phyloP scores from a whole-genome alignment of 2,797 vertebrate genomes.

The Hippopotamyrus pictus region DNA sequence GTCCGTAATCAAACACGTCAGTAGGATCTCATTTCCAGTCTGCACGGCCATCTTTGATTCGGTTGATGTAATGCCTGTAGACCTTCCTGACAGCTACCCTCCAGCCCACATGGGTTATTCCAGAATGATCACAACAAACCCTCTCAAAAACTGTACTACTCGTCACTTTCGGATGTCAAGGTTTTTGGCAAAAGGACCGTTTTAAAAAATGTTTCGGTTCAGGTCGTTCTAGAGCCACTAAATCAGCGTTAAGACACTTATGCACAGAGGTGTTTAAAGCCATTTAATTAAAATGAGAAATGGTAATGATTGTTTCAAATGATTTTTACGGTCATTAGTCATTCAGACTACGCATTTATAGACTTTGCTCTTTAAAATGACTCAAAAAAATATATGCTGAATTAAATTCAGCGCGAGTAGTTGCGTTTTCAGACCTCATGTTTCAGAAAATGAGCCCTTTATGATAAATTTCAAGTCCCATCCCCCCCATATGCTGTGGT shows the following conservation, averaged over 20 bases:
- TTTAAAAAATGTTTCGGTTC: neutral
- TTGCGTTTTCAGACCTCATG: neutral
- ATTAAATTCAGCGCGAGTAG: neutral
- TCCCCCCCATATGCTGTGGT: neutral
- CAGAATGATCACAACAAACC: neutral
- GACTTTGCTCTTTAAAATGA: neutral
- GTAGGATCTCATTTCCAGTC: neutral
- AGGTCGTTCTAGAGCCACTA: neutral
- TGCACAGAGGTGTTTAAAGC: conserved; percentile 13
- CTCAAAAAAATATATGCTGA: neutral
- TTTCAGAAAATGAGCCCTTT: neutral
- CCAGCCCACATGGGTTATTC: neutral
- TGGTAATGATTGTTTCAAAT: neutral
- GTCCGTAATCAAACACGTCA: neutral
- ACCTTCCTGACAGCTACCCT: neutral
- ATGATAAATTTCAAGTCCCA: neutral
- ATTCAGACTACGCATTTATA: neutral
- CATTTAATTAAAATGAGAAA: conserved; percentile 13
- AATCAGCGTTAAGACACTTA: conserved; percentile 5
- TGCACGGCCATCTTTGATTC: neutral
- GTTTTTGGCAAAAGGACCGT: neutral
- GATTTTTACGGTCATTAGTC: neutral
- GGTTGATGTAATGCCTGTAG: neutral
- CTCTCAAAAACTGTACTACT: neutral
- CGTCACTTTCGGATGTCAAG: neutral